A percentile compares a stretch with the other conserved stretches of the same genome.
Conservation (phyloP, 2,797 vertebrate species). For the Lacerta bilineata region DNA sequence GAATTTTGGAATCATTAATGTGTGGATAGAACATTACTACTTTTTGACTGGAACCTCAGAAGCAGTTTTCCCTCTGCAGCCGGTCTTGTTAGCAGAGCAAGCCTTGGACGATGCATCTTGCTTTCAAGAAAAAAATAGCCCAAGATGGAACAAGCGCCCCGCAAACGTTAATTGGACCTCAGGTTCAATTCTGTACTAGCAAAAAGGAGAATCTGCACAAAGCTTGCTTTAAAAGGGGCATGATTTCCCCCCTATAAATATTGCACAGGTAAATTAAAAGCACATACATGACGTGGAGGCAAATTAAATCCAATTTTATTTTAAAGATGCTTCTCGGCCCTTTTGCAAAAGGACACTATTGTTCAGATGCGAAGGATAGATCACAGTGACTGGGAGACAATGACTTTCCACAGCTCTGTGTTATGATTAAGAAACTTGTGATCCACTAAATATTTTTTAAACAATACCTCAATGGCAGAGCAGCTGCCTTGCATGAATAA, state of each 20-base stretch:
- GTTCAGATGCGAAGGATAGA: background rate
- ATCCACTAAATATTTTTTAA: background rate
- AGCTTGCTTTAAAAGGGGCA: background rate
- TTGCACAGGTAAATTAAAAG: background rate
- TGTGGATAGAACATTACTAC: slow-evolving; percentile 86
- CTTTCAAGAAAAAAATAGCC: slow-evolving; percentile 47
- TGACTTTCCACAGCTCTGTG: background rate
- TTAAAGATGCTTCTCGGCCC: background rate
- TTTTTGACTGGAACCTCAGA: slow-evolving; percentile 80
- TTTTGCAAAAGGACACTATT: background rate
- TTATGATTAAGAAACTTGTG: too few relatives aligned
- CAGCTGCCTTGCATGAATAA: too few relatives aligned
- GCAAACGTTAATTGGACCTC: slow-evolving; percentile 50
- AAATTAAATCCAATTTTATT: slow-evolving; percentile 25
- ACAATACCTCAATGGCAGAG: background rate
- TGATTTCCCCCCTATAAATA: background rate
- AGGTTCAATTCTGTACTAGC: slow-evolving; percentile 19
- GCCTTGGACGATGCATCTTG: slow-evolving; percentile 52
- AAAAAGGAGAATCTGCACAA: background rate
- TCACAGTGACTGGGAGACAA: background rate
- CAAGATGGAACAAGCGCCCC: background rate
- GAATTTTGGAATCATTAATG: slow-evolving; percentile 90
- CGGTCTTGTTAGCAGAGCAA: slow-evolving; percentile 57
- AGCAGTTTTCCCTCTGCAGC: slow-evolving; percentile 70
- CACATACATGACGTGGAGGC: background rate